Evolutionary conservation across 2,113 vertebrate species (phyloP).

Genomic region (Arizona elegans): DNA sequence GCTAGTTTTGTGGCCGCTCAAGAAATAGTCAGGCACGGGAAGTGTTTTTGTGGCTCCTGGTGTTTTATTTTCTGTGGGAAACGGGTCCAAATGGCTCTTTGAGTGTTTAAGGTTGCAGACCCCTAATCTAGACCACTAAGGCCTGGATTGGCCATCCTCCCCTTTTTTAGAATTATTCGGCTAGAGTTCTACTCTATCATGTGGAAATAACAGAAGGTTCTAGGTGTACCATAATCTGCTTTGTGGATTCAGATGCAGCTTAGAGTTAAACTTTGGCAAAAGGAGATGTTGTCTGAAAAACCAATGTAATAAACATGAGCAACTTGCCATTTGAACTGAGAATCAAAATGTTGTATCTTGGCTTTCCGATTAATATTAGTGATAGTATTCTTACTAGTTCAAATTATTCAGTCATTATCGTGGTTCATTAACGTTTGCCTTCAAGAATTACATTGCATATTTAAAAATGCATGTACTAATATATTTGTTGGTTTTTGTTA

Average conservation of each 20-base stretch:
- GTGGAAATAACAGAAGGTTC: neutral
- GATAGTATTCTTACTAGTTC: neutral
- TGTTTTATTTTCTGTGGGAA: too few species aligned
- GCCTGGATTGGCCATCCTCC: neutral
- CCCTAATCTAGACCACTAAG: neutral
- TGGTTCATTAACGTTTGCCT: neutral
- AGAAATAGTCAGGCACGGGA: too few species aligned
- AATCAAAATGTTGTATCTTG: neutral
- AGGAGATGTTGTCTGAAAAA: neutral
- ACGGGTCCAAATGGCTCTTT: too few species aligned
- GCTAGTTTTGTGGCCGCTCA: too few species aligned
- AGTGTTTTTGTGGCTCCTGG: too few species aligned
- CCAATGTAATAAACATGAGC: neutral
- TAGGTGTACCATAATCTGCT: neutral
- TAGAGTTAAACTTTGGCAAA: neutral
- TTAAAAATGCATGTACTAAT: neutral
- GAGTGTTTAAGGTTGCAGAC: too few species aligned
- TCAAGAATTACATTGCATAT: neutral
- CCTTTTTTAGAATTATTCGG: neutral
- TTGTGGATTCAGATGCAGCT: neutral
- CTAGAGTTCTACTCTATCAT: neutral
- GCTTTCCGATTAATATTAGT: neutral
- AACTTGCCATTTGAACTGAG: neutral
- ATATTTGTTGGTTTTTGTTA: too few species aligned
- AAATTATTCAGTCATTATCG: neutral